Base-by-base conservation (phyloP, 1,140 invertebrate genomes). In the Rhynchophorus ferrugineus region DNA sequence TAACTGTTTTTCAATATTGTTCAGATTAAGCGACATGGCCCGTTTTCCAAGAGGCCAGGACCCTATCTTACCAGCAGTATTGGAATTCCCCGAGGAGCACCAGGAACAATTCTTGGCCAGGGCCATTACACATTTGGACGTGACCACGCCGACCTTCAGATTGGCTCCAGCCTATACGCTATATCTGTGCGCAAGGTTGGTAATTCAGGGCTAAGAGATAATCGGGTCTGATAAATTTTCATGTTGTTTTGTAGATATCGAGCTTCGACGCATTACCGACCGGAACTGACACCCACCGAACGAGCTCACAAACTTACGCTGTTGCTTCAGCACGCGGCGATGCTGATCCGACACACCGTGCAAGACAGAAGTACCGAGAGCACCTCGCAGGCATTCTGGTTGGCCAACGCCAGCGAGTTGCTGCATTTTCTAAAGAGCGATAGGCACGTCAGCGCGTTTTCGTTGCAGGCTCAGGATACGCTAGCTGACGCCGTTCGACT, bases 391-490 rank as follows among this genome's bases (percentile, higher is more conserved):
- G 91, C 94, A 0, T 92, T 97, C 62, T 98, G 95, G 95, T 82
- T 98, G 75, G 93, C 94, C 1, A 98, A 98, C 69, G 84, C 91
- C 0, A 95, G 91, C 7, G 95, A 98, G 72, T 74, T 97, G 20
- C 72, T 97, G 9, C 91, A 98, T 71, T 97, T 98, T 73, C 74
- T 97, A 2, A 97, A 98, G 69, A 92, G 87, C 57, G 95, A 98
- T 72, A 77, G 91, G 39, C 92, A 97, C 69, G 85, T 95, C 24
- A 89, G 86, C 35, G 88, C 91, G 0, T 95, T 94, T 65, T 91
- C 87, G 0, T 78, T 90, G 1, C 87, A 92, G 62, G 89, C 91
- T 0, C 94, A 97, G 72, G 93, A 97, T 61, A 83, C 94, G 16
- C 69, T 98, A 17, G 89, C 91, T 0, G 90, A 95, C 56, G 85